Evolutionary conservation across 2,888 invertebrate species (phyloP).

Genomic region (Watsonalla cultraria): DNA sequence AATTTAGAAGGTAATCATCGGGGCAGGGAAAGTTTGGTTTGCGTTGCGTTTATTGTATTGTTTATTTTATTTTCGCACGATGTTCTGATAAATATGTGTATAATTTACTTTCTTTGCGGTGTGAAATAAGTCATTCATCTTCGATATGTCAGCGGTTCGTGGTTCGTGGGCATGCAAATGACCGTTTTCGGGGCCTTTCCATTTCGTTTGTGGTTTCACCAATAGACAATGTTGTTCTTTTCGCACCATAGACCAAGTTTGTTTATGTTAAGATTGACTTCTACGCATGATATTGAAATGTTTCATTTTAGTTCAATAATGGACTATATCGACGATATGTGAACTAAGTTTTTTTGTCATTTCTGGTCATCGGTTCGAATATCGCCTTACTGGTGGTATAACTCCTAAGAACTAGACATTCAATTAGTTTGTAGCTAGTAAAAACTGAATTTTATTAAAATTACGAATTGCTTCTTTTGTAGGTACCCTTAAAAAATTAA

Average conservation of each 20-base stretch:
- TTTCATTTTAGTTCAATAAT: too few species aligned
- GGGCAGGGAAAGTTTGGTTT: conserved; percentile 34
- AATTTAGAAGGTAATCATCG: conserved; percentile 21
- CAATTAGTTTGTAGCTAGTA: too few species aligned
- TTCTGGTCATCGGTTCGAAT: too few species aligned
- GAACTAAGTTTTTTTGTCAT: too few species aligned
- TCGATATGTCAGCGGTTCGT: conserved; percentile 11
- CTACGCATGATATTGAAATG: too few species aligned
- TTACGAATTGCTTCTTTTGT: too few species aligned
- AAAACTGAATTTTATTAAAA: too few species aligned
- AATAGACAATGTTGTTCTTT: conserved; percentile 20
- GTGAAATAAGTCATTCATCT: conserved; percentile 42
- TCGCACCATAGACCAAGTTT: not conserved
- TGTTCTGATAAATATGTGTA: conserved; percentile 27
- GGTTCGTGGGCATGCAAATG: conserved; percentile 6
- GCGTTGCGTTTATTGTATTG: conserved; percentile 31
- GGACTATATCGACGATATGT: too few species aligned
- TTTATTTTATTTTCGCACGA: conserved; percentile 45
- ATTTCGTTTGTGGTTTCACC: conserved; percentile 17
- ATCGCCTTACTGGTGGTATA: too few species aligned
- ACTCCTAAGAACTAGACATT: too few species aligned
- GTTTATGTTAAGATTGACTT: too few species aligned
- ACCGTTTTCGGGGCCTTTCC: not conserved
- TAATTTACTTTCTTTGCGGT: conserved; percentile 40
- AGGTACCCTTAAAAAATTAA: too few species aligned